phyloP scores from a whole-genome alignment of 2,113 vertebrate species.

The Cochlearius cochlearius region DNA sequence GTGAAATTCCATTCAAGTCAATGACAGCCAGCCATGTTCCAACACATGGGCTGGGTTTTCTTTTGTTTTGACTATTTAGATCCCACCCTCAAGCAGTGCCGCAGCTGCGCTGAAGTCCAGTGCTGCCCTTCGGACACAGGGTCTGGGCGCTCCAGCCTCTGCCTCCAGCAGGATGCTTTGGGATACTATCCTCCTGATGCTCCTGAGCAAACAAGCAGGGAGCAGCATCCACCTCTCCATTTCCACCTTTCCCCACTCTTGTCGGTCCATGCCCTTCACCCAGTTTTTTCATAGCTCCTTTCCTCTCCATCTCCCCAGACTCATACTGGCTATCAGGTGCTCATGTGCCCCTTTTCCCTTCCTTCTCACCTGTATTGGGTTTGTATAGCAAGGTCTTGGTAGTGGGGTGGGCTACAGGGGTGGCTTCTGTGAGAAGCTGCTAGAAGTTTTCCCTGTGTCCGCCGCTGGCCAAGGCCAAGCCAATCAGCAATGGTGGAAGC shows the following conservation, averaged over 20 bases:
- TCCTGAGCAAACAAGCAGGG: background rate
- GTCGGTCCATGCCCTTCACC: background rate
- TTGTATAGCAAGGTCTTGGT: too few relatives aligned
- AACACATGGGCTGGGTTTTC: background rate
- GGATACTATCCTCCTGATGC: background rate
- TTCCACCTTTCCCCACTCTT: background rate
- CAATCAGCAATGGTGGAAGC: too few relatives aligned
- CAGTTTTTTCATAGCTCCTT: background rate
- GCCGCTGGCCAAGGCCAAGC: too few relatives aligned
- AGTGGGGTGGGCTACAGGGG: too few relatives aligned
- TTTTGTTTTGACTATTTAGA: background rate
- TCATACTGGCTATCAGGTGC: rapidly evolving
- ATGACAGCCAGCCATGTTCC: background rate
- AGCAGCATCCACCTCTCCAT: background rate
- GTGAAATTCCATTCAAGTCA: slow-evolving; percentile 11
- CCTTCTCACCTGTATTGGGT: too few relatives aligned
- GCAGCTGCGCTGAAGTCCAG: background rate
- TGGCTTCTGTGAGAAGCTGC: too few relatives aligned
- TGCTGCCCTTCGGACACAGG: background rate
- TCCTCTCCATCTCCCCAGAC: background rate
- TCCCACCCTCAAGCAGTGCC: background rate
- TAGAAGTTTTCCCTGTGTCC: too few relatives aligned
- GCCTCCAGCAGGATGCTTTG: background rate
- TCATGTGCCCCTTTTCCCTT: background rate
- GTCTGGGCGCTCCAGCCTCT: rapidly evolving